Percentiles rank a stretch among this genome's conserved stretches.
Conservation (phyloP, 2,888 invertebrate genomes). For the Sinopyrophorus schimmeli region DNA sequence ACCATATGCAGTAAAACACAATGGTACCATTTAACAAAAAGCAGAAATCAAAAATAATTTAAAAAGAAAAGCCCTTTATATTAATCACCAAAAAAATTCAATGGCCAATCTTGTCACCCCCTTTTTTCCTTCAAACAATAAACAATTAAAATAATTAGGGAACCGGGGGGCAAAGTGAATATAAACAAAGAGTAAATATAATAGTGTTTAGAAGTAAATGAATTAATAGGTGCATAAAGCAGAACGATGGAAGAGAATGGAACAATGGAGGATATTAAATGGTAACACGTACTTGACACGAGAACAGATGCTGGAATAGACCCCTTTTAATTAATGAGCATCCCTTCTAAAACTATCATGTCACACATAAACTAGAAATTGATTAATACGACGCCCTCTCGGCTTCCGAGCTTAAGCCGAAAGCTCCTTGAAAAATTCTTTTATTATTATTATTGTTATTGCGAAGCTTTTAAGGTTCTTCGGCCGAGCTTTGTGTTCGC, state of each 20-base stretch:
- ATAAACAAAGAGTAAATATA: too few species aligned
- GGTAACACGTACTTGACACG: constrained; percentile 33
- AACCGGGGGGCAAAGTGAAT: too few species aligned
- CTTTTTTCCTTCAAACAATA: too few species aligned
- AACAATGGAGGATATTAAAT: constrained; percentile 32
- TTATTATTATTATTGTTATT: constrained; percentile 12
- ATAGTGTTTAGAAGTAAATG: constrained; percentile 14
- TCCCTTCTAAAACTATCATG: constrained; percentile 30
- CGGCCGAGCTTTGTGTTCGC: constrained; percentile 12
- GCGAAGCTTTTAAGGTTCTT: constrained; percentile 5
- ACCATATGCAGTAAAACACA: too few species aligned
- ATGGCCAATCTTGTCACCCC: too few species aligned
- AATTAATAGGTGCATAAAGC: constrained; percentile 31
- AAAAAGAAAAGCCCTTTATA: too few species aligned
- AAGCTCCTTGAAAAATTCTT: constrained; percentile 9
- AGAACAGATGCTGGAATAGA: constrained; percentile 32
- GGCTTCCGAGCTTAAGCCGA: constrained; percentile 3
- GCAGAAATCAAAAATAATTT: too few species aligned
- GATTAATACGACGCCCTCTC: constrained; percentile 26
- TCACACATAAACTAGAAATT: constrained; percentile 30
- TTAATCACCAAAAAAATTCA: too few species aligned
- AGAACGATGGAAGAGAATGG: constrained; percentile 22
- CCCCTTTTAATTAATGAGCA: constrained; percentile 32
- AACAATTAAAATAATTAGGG: too few species aligned
- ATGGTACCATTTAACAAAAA: too few species aligned